These are phyloP conservation scores for Arge pagana DNA, from an alignment of 2,888 invertebrate genomes.

Conservation along the genomic window DNA sequence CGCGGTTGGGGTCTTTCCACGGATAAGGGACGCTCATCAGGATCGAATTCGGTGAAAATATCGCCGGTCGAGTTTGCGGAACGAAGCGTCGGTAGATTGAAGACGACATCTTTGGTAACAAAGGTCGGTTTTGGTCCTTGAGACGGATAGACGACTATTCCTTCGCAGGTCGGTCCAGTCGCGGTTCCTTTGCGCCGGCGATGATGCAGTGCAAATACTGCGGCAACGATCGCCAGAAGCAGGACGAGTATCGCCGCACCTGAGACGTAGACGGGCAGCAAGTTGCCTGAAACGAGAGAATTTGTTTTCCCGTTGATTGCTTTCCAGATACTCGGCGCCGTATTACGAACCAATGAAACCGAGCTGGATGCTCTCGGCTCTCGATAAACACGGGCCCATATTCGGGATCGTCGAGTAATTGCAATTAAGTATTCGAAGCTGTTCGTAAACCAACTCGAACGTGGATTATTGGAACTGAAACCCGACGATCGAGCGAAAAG, in stretches of 20 bases:
- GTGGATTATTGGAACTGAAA: no score
- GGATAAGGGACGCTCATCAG: constrained; percentile 52
- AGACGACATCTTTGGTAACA: constrained; percentile 42
- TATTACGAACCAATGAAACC: no score
- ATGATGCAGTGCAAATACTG: constrained; percentile 14
- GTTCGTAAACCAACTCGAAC: no score
- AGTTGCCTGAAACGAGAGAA: no score
- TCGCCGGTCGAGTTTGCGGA: constrained; percentile 59
- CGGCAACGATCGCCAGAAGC: constrained; percentile 9
- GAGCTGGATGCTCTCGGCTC: no score
- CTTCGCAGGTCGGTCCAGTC: constrained; percentile 60
- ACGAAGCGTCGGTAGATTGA: constrained; percentile 42
- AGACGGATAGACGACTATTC: constrained; percentile 16
- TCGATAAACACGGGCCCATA: no score
- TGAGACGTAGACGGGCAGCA: no score
- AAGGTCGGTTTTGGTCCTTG: constrained; percentile 17
- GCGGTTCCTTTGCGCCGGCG: constrained; percentile 62
- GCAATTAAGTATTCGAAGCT: no score
- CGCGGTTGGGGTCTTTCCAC: constrained; percentile 59
- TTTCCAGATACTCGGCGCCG: not conserved
- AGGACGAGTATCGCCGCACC: constrained; percentile 7
- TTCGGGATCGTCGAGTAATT: no score
- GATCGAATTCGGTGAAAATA: constrained; percentile 56
- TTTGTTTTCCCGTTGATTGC: not conserved
- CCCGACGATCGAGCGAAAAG: no score